Percentiles rank a stretch among this genome's conserved stretches.
Conservation (phyloP, 2,113 vertebrate species). For the Spermophilus dauricus region DNA sequence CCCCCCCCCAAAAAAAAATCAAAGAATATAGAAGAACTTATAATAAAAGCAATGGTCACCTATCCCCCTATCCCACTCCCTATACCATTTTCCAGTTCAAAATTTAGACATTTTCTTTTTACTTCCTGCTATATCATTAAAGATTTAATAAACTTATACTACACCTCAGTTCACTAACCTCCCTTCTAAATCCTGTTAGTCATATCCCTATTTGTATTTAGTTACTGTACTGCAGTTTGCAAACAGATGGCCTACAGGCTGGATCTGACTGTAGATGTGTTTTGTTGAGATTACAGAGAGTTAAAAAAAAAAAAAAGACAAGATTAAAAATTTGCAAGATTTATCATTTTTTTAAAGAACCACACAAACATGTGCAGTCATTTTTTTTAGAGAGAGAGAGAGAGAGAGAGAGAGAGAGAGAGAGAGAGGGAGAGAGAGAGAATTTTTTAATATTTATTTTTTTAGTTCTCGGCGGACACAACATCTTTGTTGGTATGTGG, state of each 20-base stretch:
- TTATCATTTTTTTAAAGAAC: neutral
- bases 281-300: neutral
- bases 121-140: neutral
- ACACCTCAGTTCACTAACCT: conserved; percentile 1
- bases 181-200: conserved; percentile 1
- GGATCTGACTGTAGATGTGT: neutral
- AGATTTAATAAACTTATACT: neutral
- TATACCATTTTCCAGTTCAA: neutral
- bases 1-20: no score
- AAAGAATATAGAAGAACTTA: neutral
- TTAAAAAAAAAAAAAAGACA: neutral
- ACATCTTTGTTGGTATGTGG: no score
- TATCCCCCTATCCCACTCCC: neutral
- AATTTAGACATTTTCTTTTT: neutral
- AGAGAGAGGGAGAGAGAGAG: no score
- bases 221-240: neutral
- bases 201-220: neutral
- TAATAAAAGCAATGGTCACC: neutral
- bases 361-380: no score
- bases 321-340: neutral
- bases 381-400: no score
- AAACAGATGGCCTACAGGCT: neutral
- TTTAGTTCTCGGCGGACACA: no score
- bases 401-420: no score
- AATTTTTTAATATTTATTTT: no score